phyloP scores from a whole-genome alignment of 1,140 invertebrate genomes.

The Cyclargus thomasi region DNA sequence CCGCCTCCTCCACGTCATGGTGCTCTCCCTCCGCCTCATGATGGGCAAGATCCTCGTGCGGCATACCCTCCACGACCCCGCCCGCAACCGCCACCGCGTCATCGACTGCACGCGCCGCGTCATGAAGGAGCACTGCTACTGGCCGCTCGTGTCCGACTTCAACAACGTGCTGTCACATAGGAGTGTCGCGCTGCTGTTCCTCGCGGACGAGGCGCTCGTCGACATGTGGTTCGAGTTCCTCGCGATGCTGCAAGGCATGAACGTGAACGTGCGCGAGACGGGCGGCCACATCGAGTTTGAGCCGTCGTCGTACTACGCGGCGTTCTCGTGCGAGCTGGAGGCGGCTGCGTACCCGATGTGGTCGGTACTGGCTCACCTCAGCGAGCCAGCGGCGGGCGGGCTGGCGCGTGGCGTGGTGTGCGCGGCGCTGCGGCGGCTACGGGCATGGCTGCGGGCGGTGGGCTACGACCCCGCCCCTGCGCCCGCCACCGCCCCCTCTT shows the following conservation, averaged over 20 bases:
- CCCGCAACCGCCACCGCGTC: constrained; percentile 90
- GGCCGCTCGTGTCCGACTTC: constrained; percentile 97
- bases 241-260: constrained; percentile 96
- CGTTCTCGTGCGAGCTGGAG: constrained; percentile 97
- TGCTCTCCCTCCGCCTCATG: constrained; percentile 94
- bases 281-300: constrained; percentile 97
- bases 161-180: constrained; percentile 97
- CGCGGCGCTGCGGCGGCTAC: constrained; percentile 84
- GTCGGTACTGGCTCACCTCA: constrained; percentile 93
- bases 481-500: constrained; percentile 80
- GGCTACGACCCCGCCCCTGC: constrained; percentile 81
- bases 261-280: constrained; percentile 93
- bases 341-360: constrained; percentile 98
- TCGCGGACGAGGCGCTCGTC: constrained; percentile 89
- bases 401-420: constrained; percentile 84
- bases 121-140: constrained; percentile 98
- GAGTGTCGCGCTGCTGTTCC: constrained; percentile 91
- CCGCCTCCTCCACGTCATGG: constrained; percentile 94
- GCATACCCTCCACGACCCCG: constrained; percentile 88
- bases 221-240: constrained; percentile 97
- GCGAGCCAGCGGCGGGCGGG: constrained; percentile 81
- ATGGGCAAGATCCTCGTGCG: constrained; percentile 93
- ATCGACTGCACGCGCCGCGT: constrained; percentile 93
- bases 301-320: constrained; percentile 96
- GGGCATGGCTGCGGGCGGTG: constrained; percentile 91